Conservation (phyloP, 2,113 vertebrate genomes). For the Tragelaphus scriptus region DNA sequence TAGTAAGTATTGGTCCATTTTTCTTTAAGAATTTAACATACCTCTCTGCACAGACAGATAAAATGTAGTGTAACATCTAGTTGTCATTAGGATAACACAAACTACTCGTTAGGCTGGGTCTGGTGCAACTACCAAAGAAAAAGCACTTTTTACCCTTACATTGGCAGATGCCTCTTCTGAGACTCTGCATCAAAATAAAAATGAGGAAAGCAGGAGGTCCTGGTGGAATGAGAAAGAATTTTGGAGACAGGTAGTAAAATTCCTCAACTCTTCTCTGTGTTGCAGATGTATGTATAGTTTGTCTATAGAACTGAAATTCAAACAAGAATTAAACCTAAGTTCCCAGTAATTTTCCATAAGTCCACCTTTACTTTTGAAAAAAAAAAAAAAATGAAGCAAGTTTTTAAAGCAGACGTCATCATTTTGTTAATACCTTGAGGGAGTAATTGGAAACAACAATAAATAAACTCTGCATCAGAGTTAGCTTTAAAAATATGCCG, state of each 20-base stretch:
- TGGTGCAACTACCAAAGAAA: not conserved
- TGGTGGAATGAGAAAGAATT: not conserved
- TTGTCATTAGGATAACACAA: not conserved
- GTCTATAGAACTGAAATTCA: not conserved
- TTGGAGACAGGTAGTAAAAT: conserved; percentile 8
- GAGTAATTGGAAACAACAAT: conserved; percentile 43
- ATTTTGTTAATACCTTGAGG: conserved; percentile 29
- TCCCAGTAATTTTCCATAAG: not conserved
- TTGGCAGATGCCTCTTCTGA: not conserved
- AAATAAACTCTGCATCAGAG: conserved; percentile 31
- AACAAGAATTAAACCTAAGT: not conserved
- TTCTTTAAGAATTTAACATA: not conserved
- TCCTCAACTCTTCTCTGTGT: not conserved
- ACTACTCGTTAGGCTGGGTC: not conserved
- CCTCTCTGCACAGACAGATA: not conserved
- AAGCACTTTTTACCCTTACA: not conserved
- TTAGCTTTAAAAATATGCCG: conserved; percentile 9
- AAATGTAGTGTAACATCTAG: not conserved
- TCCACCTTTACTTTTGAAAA: not conserved
- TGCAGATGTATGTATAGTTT: not conserved
- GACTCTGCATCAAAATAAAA: conserved; percentile 40
- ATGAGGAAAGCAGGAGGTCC: conserved; percentile 38
- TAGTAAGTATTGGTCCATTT: not conserved
- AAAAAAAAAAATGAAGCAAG: not conserved
- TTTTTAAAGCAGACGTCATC: conserved; percentile 25